phyloP scores from a whole-genome alignment of 2,797 vertebrate genomes.

The Acanthurus tractus region DNA sequence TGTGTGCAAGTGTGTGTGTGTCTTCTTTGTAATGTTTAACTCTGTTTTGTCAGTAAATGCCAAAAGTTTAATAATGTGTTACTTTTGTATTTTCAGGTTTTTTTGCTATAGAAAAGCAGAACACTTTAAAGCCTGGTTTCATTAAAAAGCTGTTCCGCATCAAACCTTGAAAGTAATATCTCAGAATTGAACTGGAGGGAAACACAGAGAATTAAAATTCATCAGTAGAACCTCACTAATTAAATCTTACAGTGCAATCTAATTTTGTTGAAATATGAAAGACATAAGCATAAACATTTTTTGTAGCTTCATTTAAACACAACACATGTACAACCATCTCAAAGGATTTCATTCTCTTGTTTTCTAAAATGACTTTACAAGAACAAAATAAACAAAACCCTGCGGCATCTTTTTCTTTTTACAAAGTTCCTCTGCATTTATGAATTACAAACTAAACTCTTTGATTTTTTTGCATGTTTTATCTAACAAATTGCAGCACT shows the following conservation, averaged over 20 bases:
- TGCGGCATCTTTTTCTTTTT: background rate
- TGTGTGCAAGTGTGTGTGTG: background rate
- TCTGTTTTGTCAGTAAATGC: constrained; percentile 8
- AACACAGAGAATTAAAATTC: background rate
- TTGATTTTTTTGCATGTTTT: background rate
- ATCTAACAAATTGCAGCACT: background rate
- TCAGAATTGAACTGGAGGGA: background rate
- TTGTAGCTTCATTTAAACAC: too few relatives aligned
- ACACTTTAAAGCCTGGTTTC: background rate
- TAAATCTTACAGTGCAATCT: too few relatives aligned
- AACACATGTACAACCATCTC: too few relatives aligned
- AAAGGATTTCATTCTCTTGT: too few relatives aligned
- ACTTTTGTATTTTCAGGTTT: constrained; percentile 2
- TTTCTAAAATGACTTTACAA: too few relatives aligned
- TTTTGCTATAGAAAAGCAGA: background rate
- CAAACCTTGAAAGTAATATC: background rate
- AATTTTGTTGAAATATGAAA: too few relatives aligned
- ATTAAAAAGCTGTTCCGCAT: background rate
- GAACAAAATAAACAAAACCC: background rate
- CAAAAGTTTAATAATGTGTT: constrained; percentile 9
- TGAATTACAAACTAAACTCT: background rate
- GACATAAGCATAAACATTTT: too few relatives aligned
- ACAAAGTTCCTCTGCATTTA: background rate
- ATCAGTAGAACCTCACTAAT: constrained; percentile 5
- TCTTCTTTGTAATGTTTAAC: constrained; percentile 19